phyloP scores from a whole-genome alignment of 2,113 vertebrate species.

The Rhabdornis inornatus region DNA sequence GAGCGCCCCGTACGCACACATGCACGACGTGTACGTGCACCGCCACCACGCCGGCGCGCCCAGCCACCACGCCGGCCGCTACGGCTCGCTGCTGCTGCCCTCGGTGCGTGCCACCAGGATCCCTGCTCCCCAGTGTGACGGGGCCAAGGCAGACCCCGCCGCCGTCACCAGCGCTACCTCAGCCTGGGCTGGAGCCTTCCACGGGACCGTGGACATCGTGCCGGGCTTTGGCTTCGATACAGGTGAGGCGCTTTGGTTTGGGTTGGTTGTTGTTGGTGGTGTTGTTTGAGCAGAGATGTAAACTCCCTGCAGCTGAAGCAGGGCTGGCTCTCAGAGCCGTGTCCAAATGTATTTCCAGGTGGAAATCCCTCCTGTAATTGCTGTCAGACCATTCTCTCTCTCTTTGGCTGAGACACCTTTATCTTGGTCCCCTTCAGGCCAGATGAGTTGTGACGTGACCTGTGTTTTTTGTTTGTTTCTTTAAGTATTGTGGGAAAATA shows the following conservation, averaged over 20 bases:
- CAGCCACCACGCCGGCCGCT: slow-evolving; percentile 80
- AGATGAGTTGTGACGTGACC: background rate
- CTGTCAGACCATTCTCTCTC: background rate
- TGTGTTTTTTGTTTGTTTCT: background rate
- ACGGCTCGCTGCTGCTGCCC: slow-evolving; percentile 87
- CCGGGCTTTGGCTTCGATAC: slow-evolving; percentile 84
- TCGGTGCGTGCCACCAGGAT: slow-evolving; percentile 80
- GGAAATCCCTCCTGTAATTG: background rate
- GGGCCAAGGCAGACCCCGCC: slow-evolving; percentile 82
- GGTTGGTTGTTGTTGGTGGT: too few species aligned
- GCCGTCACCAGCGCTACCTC: slow-evolving; percentile 76
- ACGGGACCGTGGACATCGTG: slow-evolving; percentile 87
- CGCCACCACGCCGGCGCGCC: slow-evolving; percentile 77
- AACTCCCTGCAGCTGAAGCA: background rate
- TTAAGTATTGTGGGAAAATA: background rate
- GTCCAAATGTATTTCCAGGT: background rate
- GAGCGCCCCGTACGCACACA: slow-evolving; percentile 82
- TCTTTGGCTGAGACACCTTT: background rate
- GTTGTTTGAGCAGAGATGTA: background rate
- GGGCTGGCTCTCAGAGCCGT: background rate
- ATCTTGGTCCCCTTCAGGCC: background rate
- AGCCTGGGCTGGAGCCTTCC: slow-evolving; percentile 86
- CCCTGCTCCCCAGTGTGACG: slow-evolving; percentile 78
- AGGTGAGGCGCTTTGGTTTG: slow-evolving; percentile 72
- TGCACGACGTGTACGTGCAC: slow-evolving; percentile 91